Percentiles rank a stretch among this genome's conserved stretches.
These are phyloP conservation scores for Hemiscyllium ocellatum DNA, from an alignment of 2,113 vertebrate genomes.

Conservation along the genomic window DNA sequence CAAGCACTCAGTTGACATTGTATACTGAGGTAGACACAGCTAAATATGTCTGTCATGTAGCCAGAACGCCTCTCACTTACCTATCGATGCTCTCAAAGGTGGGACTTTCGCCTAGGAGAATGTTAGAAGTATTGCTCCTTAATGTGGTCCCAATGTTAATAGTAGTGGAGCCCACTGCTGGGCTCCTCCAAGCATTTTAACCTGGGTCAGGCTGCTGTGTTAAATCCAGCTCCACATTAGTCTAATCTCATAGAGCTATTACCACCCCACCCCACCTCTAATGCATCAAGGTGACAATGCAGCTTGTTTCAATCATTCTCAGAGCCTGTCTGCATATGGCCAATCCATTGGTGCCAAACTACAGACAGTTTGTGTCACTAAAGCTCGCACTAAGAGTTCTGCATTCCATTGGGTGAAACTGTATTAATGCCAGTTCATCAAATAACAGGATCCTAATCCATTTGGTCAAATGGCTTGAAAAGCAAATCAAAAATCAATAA, in stretches of 20 bases:
- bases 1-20: neutral
- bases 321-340: neutral
- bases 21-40: neutral
- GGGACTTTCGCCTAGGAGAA: neutral
- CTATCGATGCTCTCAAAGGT: neutral
- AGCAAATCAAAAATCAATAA: neutral
- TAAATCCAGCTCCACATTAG: neutral
- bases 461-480: neutral
- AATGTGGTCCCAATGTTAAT: neutral
- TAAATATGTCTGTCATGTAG: neutral
- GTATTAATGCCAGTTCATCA: neutral
- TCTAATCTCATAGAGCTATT: neutral
- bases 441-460: neutral
- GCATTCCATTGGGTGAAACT: neutral
- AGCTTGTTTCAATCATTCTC: neutral
- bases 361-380: neutral
- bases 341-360: neutral
- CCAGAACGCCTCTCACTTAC: neutral
- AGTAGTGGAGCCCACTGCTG: too few species aligned
- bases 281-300: neutral
- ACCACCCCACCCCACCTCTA: neutral
- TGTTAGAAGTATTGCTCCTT: neutral
- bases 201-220: too few species aligned
- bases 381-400: neutral
- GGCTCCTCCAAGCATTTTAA: neutral